phyloP scores from a whole-genome alignment of 1,140 invertebrate species.

The Hyles euphorbiae region DNA sequence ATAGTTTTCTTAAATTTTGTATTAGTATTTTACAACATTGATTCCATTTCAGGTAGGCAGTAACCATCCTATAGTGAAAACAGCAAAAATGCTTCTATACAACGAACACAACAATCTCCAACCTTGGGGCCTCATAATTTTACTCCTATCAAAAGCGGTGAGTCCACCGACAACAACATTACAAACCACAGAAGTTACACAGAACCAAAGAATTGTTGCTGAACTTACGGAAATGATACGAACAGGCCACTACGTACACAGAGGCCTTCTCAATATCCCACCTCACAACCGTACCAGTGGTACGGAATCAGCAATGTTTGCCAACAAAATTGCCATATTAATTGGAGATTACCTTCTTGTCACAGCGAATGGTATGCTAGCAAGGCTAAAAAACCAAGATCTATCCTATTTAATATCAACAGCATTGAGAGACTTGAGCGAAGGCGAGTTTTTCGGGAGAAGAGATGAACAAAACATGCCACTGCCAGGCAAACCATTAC shows the following conservation, averaged over 20 bases:
- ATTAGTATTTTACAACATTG: not conserved
- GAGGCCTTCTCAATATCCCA: conserved; percentile 87
- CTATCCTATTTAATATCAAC: conserved; percentile 90
- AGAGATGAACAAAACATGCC: conserved; percentile 86
- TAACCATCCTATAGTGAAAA: conserved; percentile 93
- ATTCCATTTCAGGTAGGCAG: conserved; percentile 80
- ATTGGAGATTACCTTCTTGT: conserved; percentile 93
- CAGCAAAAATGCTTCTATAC: conserved; percentile 87
- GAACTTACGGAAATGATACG: conserved; percentile 97
- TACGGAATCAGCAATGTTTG: conserved; percentile 80
- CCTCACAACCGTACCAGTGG: conserved; percentile 75
- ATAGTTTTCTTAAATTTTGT: no score
- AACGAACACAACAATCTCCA: conserved; percentile 91
- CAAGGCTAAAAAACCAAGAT: conserved; percentile 82
- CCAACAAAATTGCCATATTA: conserved; percentile 94
- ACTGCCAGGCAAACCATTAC: conserved; percentile 77
- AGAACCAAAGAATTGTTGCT: conserved; percentile 89
- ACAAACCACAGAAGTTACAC: conserved; percentile 31
- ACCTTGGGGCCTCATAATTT: conserved; percentile 89
- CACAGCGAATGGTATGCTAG: conserved; percentile 87
- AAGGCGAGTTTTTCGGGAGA: conserved; percentile 89
- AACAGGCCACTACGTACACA: conserved; percentile 93
- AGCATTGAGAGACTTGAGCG: conserved; percentile 87
- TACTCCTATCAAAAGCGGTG: conserved; percentile 90
- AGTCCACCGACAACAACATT: conserved; percentile 49